Evolutionary conservation across 2,797 vertebrate species (phyloP).

Genomic region (Fistularia commersonii): DNA sequence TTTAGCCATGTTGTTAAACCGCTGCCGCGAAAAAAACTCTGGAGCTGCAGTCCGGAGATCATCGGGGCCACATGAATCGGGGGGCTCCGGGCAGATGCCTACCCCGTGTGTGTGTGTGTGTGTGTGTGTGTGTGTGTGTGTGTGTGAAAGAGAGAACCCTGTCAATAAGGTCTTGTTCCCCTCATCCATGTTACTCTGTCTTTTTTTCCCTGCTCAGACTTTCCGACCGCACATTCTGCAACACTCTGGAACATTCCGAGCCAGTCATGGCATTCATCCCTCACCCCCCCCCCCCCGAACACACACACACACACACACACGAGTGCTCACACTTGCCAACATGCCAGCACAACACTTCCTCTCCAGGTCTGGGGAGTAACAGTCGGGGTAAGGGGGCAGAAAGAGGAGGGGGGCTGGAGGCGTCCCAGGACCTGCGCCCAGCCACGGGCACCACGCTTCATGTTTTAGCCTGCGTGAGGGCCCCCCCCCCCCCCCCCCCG

Average conservation of each 20-base stretch:
- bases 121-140: constrained; percentile 9
- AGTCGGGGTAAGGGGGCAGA: constrained; percentile 27
- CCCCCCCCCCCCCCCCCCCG: too few relatives aligned
- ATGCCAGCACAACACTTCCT: constrained; percentile 68
- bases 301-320: constrained; percentile 18
- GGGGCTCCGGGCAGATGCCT: too few relatives aligned
- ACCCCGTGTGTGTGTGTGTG: too few relatives aligned
- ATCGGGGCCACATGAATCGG: constrained; percentile 30
- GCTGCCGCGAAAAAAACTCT: constrained; percentile 3
- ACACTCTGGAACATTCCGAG: constrained; percentile 85
- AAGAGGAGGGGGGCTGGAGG: not conserved
- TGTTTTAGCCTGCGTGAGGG: not conserved
- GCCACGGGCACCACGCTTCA: not conserved
- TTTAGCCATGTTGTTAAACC: constrained; percentile 6
- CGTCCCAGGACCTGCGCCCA: constrained; percentile 10
- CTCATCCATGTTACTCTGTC: constrained; percentile 70
- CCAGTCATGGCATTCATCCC: constrained; percentile 80
- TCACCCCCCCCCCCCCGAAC: too few relatives aligned
- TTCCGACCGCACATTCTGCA: constrained; percentile 81
- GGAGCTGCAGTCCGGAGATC: constrained; percentile 11
- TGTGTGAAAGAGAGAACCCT: constrained; percentile 34
- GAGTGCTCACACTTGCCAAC: not conserved
- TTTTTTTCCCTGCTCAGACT: constrained; percentile 80
- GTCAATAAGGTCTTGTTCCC: constrained; percentile 88
- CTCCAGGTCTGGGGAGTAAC: constrained; percentile 77